phyloP scores from a whole-genome alignment of 2,888 invertebrate species.

The Diaperis boleti region DNA sequence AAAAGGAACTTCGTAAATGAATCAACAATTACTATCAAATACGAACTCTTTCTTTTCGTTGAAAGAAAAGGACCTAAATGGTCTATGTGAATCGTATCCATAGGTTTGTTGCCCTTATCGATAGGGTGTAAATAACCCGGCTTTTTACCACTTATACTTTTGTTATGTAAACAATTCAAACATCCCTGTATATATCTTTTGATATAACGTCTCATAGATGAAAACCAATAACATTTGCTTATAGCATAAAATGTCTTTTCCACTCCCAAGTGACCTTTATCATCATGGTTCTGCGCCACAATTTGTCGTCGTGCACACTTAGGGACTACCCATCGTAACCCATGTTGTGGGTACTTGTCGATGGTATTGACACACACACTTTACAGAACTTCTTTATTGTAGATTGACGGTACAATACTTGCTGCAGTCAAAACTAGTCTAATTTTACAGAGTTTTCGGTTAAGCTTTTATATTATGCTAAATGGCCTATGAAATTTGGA shows the following conservation, averaged over 20 bases:
- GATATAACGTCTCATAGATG: slow-evolving; percentile 59
- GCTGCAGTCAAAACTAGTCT: too few species aligned
- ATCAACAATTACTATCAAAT: slow-evolving; percentile 58
- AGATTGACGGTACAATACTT: too few species aligned
- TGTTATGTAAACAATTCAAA: slow-evolving; percentile 60
- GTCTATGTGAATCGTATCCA: slow-evolving; percentile 62
- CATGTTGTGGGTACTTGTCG: too few species aligned
- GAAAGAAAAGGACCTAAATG: slow-evolving; percentile 61
- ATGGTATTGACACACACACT: too few species aligned
- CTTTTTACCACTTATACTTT: slow-evolving; percentile 46
- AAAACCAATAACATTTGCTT: slow-evolving; percentile 62
- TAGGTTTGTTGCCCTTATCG: slow-evolving; percentile 53
- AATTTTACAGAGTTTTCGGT: too few species aligned
- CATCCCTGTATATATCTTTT: slow-evolving; percentile 61
- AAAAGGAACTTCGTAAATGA: slow-evolving; percentile 60
- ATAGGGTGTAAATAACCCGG: slow-evolving; percentile 60
- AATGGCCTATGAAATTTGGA: too few species aligned
- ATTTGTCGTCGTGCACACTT: slow-evolving; percentile 48
- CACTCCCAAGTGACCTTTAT: slow-evolving; percentile 59
- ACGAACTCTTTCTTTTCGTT: slow-evolving; percentile 53
- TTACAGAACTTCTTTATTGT: too few species aligned
- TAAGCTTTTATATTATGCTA: too few species aligned
- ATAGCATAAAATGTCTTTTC: slow-evolving; percentile 57
- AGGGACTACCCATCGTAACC: slow-evolving; percentile 55
- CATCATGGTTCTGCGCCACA: slow-evolving; percentile 57